phyloP scores from a whole-genome alignment of 2,113 vertebrate species.

The Manacus vitellinus region DNA sequence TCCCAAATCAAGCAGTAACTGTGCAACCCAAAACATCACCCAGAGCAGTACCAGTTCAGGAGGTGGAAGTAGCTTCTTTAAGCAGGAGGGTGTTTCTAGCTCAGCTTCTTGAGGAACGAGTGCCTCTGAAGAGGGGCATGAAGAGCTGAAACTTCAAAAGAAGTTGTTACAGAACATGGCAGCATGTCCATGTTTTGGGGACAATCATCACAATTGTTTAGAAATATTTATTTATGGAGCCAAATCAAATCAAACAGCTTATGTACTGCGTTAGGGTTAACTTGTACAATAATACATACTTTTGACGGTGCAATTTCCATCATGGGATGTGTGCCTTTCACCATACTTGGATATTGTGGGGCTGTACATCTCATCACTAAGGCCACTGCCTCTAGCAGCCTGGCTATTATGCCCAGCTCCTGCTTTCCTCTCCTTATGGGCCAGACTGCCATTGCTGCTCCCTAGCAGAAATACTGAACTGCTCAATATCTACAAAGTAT shows the following conservation, averaged over 20 bases:
- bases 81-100: not conserved
- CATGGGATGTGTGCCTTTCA: not conserved
- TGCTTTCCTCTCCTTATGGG: not conserved
- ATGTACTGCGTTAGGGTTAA: not conserved
- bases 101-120: rapidly evolving
- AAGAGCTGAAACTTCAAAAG: not conserved
- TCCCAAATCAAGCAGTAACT: not conserved
- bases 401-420: not conserved
- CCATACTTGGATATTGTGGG: not conserved
- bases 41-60: not conserved
- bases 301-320: not conserved
- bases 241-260: not conserved
- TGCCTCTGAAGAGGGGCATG: rapidly evolving
- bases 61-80: not conserved
- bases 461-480: not conserved
- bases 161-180: not conserved
- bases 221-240: not conserved
- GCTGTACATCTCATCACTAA: not conserved
- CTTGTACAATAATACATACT: not conserved
- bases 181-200: not conserved
- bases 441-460: not conserved
- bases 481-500: not conserved
- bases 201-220: not conserved
- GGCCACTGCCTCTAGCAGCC: not conserved
- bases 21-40: not conserved